phyloP scores from a whole-genome alignment of 2,888 invertebrate species.

The Cantharis lateralis region DNA sequence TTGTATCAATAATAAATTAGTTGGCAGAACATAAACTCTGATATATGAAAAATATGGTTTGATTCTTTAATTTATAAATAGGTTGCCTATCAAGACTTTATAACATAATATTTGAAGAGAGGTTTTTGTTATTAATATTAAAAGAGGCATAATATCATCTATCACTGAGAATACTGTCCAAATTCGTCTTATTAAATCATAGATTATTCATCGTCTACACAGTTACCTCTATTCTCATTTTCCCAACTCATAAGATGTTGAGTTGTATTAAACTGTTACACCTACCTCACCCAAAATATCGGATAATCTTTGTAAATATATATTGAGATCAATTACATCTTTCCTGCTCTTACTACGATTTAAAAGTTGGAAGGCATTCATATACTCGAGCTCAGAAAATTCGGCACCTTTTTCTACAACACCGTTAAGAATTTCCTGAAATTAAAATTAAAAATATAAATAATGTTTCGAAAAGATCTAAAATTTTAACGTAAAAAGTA shows the following conservation, averaged over 20 bases:
- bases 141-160: not conserved
- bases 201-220: not conserved
- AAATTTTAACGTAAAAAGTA: too few relatives aligned
- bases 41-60: not conserved
- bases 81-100: not conserved
- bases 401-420: conserved; percentile 87
- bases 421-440: conserved; percentile 79
- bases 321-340: conserved; percentile 63
- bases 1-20: too few relatives aligned
- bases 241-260: not conserved
- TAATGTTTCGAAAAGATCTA: too few relatives aligned
- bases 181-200: not conserved
- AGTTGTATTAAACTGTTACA: conserved; percentile 68
- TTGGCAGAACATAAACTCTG: not conserved
- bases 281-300: conserved; percentile 85
- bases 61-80: not conserved
- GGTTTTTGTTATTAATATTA: not conserved
- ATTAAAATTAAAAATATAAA: conserved; percentile 28
- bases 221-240: not conserved
- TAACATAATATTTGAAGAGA: not conserved
- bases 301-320: conserved; percentile 77
- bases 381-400: conserved; percentile 86
- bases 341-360: conserved; percentile 63
- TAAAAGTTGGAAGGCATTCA: conserved; percentile 81
- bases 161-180: not conserved